A percentile compares a stretch with the other conserved stretches of the same genome.
Conservation (phyloP, 2,888 invertebrate species). For the Fabriciana adippe region DNA sequence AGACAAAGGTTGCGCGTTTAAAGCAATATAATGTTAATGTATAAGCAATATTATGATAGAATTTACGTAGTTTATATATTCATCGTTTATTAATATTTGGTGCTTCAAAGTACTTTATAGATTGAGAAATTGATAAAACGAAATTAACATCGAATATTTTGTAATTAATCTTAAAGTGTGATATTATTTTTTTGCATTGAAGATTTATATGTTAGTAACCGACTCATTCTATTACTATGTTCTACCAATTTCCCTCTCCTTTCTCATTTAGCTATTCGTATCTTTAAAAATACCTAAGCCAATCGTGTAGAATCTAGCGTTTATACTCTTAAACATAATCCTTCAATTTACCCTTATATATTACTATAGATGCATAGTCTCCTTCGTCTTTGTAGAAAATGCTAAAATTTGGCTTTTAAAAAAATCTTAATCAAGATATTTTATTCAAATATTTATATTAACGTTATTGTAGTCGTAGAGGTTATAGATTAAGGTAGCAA, state of each 20-base stretch:
- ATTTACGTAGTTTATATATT: constrained; percentile 57
- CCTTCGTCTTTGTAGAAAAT: constrained; percentile 59
- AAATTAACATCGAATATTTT: constrained; percentile 72
- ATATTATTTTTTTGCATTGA: constrained; percentile 51
- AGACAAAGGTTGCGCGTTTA: constrained; percentile 69
- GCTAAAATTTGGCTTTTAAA: constrained; percentile 64
- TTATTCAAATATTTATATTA: constrained; percentile 80
- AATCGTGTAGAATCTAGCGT: constrained; percentile 42
- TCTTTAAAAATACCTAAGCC: constrained; percentile 39
- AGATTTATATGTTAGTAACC: constrained; percentile 42
- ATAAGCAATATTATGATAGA: constrained; percentile 77
- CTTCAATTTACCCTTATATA: constrained; percentile 57
- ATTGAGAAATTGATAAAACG: constrained; percentile 58
- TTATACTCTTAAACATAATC: constrained; percentile 62
- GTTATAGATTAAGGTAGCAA: constrained; percentile 55
- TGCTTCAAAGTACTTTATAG: constrained; percentile 69
- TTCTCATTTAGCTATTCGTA: constrained; percentile 36
- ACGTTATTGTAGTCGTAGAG: constrained; percentile 72
- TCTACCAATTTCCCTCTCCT: constrained; percentile 38
- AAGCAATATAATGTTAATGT: constrained; percentile 77
- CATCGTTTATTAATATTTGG: constrained; percentile 64
- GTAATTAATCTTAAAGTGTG: constrained; percentile 52
- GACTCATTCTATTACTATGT: constrained; percentile 34
- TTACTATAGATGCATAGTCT: constrained; percentile 55
- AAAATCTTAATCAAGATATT: constrained; percentile 67